phyloP scores from a whole-genome alignment of 2,888 invertebrate genomes.

The Apeira syringaria region DNA sequence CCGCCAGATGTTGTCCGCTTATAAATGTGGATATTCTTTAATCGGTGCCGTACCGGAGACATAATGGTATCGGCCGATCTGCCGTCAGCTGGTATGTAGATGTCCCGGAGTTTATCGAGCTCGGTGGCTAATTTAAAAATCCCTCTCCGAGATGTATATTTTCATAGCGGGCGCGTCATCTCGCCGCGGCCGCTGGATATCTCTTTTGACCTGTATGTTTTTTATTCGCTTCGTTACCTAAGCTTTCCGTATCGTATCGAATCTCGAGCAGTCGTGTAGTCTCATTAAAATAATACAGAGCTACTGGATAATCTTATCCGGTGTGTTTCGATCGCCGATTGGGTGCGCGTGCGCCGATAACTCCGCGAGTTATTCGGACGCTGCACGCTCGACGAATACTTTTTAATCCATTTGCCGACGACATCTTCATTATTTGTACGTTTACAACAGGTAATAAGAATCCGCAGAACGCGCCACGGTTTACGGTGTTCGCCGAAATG shows the following conservation, averaged over 20 bases:
- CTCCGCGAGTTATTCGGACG: constrained; percentile 76
- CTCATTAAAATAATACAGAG: constrained; percentile 84
- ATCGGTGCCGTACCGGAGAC: constrained; percentile 80
- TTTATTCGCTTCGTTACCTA: constrained; percentile 79
- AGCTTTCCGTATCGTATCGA: constrained; percentile 76
- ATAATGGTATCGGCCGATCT: constrained; percentile 81
- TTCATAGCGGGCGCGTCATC: constrained; percentile 55
- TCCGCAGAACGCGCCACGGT: constrained; percentile 15
- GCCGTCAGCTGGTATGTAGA: constrained; percentile 81
- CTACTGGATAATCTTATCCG: constrained; percentile 83
- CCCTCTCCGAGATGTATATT: constrained; percentile 54
- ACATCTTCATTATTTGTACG: constrained; percentile 79
- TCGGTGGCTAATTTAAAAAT: constrained; percentile 78
- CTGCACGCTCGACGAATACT: constrained; percentile 73
- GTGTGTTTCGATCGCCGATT: constrained; percentile 81
- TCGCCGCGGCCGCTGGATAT: constrained; percentile 66
- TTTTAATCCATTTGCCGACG: constrained; percentile 74
- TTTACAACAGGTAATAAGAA: constrained; percentile 36
- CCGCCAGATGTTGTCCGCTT: constrained; percentile 78
- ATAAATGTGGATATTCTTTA: constrained; percentile 79
- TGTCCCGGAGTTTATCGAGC: constrained; percentile 71
- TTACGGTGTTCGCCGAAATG: constrained; percentile 11
- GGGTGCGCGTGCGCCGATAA: constrained; percentile 82
- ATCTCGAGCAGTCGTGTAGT: constrained; percentile 81
- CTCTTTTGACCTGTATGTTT: constrained; percentile 74